Conservation (phyloP, 2,888 invertebrate genomes). For the Drosophila merina region DNA sequence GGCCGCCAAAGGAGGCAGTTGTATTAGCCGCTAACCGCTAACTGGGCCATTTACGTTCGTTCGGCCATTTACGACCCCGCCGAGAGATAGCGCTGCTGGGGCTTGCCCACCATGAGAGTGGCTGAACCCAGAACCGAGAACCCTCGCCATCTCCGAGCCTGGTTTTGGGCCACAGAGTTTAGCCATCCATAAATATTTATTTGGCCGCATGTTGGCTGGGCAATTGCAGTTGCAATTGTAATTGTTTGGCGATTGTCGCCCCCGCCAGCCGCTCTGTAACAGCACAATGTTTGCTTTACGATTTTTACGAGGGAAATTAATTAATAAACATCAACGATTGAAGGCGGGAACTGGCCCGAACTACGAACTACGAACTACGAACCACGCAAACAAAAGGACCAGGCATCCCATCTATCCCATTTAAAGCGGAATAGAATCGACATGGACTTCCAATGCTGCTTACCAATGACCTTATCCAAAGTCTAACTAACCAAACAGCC, state of each 20-base stretch:
- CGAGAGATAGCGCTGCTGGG: slow-evolving; percentile 35
- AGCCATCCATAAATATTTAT: slow-evolving; percentile 42
- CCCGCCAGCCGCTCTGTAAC: neutral
- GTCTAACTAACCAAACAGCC: slow-evolving; percentile 9
- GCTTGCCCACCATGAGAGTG: slow-evolving; percentile 7
- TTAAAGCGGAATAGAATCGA: neutral
- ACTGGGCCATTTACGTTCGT: slow-evolving; percentile 8
- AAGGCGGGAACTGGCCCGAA: neutral
- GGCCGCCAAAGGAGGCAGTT: slow-evolving; percentile 4
- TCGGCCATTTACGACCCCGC: slow-evolving; percentile 38
- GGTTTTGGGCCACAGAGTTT: slow-evolving; percentile 12
- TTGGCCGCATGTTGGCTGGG: slow-evolving; percentile 17
- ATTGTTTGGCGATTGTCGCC: slow-evolving; percentile 5
- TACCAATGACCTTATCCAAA: slow-evolving; percentile 1
- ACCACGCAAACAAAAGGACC: neutral
- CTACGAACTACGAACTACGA: no score
- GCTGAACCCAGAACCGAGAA: no score
- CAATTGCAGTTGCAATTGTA: slow-evolving; percentile 34
- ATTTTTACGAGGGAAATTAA: slow-evolving; percentile 57
- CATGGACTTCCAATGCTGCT: neutral
- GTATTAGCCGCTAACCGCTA: slow-evolving; percentile 1
- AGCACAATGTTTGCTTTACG: slow-evolving; percentile 43
- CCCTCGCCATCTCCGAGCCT: neutral
- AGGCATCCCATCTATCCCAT: no score
- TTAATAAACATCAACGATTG: slow-evolving; percentile 42